These are phyloP conservation scores for Leucopsar rothschildi DNA, from an alignment of 2,113 vertebrate genomes.

Conservation along the genomic window DNA sequence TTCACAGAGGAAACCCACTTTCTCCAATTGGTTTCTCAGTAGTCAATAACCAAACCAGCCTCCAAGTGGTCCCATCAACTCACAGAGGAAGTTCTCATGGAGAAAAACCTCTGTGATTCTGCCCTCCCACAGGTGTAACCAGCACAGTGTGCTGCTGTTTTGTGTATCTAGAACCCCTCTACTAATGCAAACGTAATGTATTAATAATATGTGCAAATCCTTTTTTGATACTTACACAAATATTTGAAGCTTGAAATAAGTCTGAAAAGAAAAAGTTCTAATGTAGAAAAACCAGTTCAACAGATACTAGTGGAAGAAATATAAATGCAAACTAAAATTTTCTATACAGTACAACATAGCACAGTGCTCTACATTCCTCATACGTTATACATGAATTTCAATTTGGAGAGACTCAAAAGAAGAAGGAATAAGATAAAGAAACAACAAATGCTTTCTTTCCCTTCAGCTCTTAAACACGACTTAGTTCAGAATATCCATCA, in stretches of 20 bases:
- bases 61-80: too few relatives aligned
- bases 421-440: background rate
- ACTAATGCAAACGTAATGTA: background rate
- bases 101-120: too few relatives aligned
- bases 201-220: background rate
- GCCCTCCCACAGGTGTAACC: too few relatives aligned
- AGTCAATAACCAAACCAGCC: too few relatives aligned
- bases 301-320: background rate
- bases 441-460: background rate
- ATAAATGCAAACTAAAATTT: background rate
- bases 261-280: background rate
- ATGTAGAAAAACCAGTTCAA: background rate
- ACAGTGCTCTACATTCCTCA: background rate
- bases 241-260: background rate
- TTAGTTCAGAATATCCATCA: slow-evolving; percentile 15
- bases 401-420: background rate
- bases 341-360: background rate
- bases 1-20: too few relatives aligned
- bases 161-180: background rate
- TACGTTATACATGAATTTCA: background rate
- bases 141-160: background rate
- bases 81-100: too few relatives aligned
- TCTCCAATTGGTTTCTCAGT: too few relatives aligned
- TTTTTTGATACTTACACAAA: background rate
- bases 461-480: background rate